Evolutionary conservation across 37 sponge, comb jelly and placozoan genomes (phyloP).

Genomic region (Chondrilla cf. caribensis): DNA sequence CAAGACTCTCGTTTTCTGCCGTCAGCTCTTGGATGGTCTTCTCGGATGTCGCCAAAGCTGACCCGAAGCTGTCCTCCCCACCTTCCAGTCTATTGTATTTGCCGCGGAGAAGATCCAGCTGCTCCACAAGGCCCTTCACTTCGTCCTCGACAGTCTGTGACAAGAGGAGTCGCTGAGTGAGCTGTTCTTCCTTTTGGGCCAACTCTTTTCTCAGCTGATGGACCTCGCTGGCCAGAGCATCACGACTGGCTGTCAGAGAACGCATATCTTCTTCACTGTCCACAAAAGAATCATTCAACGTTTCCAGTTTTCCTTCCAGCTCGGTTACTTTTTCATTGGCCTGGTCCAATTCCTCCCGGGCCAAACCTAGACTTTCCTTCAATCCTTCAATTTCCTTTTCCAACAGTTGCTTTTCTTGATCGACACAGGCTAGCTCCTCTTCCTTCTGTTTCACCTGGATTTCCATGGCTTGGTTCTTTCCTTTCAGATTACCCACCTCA

Average conservation of each 20-base stretch:
- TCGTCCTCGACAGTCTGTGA: constrained; percentile 34
- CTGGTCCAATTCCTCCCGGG: not conserved
- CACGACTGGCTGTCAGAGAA: not conserved
- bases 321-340: not conserved
- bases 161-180: constrained; percentile 25
- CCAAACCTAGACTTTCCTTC: not conserved
- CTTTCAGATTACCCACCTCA: constrained; percentile 39
- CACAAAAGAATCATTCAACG: not conserved
- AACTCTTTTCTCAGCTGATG: constrained; percentile 1
- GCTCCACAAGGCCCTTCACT: not conserved
- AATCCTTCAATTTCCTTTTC: constrained; percentile 10
- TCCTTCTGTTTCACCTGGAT: constrained; percentile 31
- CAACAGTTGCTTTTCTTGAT: not conserved
- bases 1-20: constrained; percentile 38
- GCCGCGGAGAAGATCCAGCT: constrained; percentile 28
- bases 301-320: not conserved
- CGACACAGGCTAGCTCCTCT: not conserved
- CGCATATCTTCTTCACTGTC: constrained; percentile 15
- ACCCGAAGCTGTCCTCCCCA: constrained; percentile 8
- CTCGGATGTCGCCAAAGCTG: not conserved
- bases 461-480: constrained; percentile 19
- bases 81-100: constrained; percentile 21
- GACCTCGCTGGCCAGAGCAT: constrained; percentile 12
- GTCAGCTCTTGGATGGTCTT: constrained; percentile 14
- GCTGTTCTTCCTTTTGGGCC: constrained; percentile 39